Evolutionary conservation across 2,797 vertebrate genomes (phyloP).

Genomic region (Lithobates sylvaticus): DNA sequence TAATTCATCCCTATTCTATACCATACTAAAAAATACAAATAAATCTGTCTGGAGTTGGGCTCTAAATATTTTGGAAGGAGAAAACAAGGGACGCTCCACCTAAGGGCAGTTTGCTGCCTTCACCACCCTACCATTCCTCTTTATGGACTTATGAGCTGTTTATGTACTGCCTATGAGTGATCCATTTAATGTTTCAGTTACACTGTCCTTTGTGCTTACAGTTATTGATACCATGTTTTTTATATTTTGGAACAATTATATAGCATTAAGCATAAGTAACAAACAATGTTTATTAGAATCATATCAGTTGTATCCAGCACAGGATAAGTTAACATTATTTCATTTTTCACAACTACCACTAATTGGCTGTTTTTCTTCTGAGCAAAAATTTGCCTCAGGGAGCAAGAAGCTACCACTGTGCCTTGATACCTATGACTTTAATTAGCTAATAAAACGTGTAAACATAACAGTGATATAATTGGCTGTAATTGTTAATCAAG

Average conservation of each 20-base stretch:
- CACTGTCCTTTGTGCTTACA: too few relatives aligned
- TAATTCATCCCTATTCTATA: too few relatives aligned
- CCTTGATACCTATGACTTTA: background rate
- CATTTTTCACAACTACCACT: background rate
- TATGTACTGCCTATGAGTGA: too few relatives aligned
- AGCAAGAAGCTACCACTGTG: background rate
- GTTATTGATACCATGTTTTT: too few relatives aligned
- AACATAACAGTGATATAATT: slow-evolving; percentile 12
- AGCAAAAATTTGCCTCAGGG: background rate
- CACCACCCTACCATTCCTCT: too few relatives aligned
- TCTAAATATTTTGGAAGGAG: background rate
- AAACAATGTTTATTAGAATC: background rate
- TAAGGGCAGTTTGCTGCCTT: too few relatives aligned
- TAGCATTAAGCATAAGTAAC: background rate
- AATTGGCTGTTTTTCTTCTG: slow-evolving; percentile 3
- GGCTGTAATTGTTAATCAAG: background rate
- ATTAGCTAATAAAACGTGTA: slow-evolving; percentile 25
- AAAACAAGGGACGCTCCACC: too few relatives aligned
- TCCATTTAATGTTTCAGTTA: too few relatives aligned
- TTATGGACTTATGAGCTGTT: too few relatives aligned
- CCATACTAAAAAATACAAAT: too few relatives aligned
- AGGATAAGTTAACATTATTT: background rate
- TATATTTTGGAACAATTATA: background rate
- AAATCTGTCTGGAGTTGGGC: too few relatives aligned
- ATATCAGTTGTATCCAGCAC: background rate